Evolutionary conservation across 1,140 invertebrate genomes (phyloP), one percentile per base, ranked within the genome.

Genomic region (Zaprionus lachaisei): DNA sequence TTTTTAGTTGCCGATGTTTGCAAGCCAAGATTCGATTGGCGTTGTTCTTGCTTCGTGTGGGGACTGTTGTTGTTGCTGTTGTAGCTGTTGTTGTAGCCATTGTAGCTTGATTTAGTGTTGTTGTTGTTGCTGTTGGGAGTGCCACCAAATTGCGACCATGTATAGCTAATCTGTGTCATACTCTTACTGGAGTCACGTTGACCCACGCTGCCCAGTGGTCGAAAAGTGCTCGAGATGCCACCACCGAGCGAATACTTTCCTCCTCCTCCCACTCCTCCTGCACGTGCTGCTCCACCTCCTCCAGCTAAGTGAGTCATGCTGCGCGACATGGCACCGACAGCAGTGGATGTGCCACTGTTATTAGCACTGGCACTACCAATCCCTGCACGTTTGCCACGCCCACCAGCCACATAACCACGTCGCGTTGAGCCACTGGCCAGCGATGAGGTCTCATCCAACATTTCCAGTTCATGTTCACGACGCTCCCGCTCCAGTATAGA

Each of bases 291-390:
- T 20, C 20, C 20, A 2, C 68, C 83, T 9, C n/a, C 91, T 49
- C 86, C 94, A 91, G 94, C 95, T 86, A 95, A 93, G 82, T 95
- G 95, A 85, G 95, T 95, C 95, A 95, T 95, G 94, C 95, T 96
- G 92, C 95, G 94, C 85, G 95, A 95, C 94, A 94, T 94, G 78
- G 73, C 73, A 14, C 86, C 82, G 6, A 60, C 64, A 2, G 71
- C 69, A 1, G 47, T 72, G n/a, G 74, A 62, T 0, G 69, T 76
- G 24, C 93, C 94, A 92, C 93, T 87, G 37, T 58, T 72, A 17
- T 69, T 80, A 1, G 78, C 79, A 14, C 83, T 90, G 2, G 82
- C 80, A 62, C 83, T 89, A 20, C 86, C 20, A 20, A 20, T 9
- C 31, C 31, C 87, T 14, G 76, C 60, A 28, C 90, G 72, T 15